phyloP scores from a whole-genome alignment of 2,113 vertebrate genomes.

The Azemiops feae region DNA sequence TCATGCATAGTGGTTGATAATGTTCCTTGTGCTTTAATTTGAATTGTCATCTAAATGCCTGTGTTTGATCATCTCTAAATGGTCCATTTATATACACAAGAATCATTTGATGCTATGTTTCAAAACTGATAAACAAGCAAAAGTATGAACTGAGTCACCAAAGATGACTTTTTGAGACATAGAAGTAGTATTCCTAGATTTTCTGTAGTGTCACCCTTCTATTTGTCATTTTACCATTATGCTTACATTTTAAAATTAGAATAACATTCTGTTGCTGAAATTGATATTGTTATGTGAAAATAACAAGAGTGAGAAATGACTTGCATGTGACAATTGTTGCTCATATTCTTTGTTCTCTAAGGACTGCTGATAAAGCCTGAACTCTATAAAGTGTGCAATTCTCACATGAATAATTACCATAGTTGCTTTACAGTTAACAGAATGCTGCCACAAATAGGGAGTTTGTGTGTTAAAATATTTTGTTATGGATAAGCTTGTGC shows the following conservation, averaged over 20 bases:
- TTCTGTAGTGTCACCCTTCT: not conserved
- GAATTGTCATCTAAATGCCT: not conserved
- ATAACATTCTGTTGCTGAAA: no score
- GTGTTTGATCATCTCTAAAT: not conserved
- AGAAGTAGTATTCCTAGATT: not conserved
- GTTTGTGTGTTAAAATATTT: constrained; percentile 36
- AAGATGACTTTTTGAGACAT: not conserved
- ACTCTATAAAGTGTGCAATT: not conserved
- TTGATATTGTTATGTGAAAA: not conserved
- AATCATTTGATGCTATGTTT: not conserved
- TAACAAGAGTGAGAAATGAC: not conserved
- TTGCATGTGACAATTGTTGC: accelerated
- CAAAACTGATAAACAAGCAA: not conserved
- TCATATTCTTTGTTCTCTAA: not conserved
- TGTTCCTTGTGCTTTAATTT: not conserved
- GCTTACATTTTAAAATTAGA: accelerated
- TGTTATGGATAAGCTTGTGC: constrained; percentile 23
- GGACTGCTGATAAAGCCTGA: not conserved
- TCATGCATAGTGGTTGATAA: not conserved
- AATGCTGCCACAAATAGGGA: constrained; percentile 32
- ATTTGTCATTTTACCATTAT: accelerated
- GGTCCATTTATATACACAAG: not conserved
- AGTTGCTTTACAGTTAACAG: not conserved
- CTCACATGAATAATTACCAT: not conserved
- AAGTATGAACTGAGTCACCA: not conserved